Base-by-base conservation (phyloP, 2,113 vertebrate genomes). In the Catagonus wagneri region DNA sequence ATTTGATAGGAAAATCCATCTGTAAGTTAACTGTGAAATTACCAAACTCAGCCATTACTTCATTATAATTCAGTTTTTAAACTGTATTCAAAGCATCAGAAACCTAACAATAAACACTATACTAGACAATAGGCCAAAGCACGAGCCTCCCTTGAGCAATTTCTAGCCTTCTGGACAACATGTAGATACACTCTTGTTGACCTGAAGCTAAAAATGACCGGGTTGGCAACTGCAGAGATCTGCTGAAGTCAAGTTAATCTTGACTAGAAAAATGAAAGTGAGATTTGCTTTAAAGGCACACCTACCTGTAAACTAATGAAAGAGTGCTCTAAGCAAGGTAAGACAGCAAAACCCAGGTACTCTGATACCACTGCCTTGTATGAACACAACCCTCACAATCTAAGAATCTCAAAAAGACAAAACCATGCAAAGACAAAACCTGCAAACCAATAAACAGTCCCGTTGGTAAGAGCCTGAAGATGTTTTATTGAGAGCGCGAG, bases 251-350 rank as follows among this genome's bases (percentile, higher is more conserved):
- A 93, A 32, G 52, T 75, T 44, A 44, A 4, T 44, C 44, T 6
- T 94, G 89, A 32, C 89, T 85, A 90, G 79, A 75, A 89, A 96
- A 97, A 94, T 34, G 6, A 66, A 97, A 97, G 68, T 56, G 71
- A 95, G 68, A 29, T 50, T 32, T n/a, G 34, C 36, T 92, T 78
- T 85, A 50, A 95, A 95, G 75, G 23, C 50, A 27, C 3, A 44
- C 81, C 66, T 76, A 44, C 80, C 39, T 85, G 44, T 39, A 83
- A 56, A 72, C 34, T 36, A 75, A 56, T 1, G 19, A 66, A 66
- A 92, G 63, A 78, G 27, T 50, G 44, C 29, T 66, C 61, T 75
- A 32, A 60, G 29, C 32, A 39, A 23, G 23, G 27, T 29, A 36
- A 15, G 52, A 29, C 54, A 58, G 25, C 69, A 80, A 65, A 52